These are phyloP conservation scores for Acromyrmex charruanus DNA, from an alignment of 1,140 invertebrate genomes.

Conservation along the genomic window DNA sequence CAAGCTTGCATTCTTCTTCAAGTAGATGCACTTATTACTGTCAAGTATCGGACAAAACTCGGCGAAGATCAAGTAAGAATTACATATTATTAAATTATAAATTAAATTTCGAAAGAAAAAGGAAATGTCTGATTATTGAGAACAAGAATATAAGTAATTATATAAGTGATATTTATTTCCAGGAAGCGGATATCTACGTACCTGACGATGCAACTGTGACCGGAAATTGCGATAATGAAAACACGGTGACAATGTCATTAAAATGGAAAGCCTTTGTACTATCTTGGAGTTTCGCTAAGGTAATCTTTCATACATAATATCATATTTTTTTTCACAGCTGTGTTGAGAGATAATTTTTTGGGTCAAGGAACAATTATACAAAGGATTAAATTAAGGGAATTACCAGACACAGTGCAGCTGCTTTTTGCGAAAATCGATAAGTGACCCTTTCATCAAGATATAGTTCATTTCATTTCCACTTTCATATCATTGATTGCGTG, in stretches of 20 bases:
- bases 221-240: conserved; percentile 90
- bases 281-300: conserved; percentile 91
- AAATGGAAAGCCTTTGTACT: conserved; percentile 91
- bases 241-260: conserved; percentile 89
- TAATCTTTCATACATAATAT: conserved; percentile 77
- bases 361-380: background rate
- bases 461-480: conserved; percentile 38
- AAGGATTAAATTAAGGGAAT: background rate
- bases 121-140: background rate
- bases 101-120: background rate
- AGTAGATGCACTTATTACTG: conserved; percentile 89
- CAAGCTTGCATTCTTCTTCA: conserved; percentile 90
- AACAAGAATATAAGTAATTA: background rate
- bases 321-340: background rate
- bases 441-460: conserved; percentile 30
- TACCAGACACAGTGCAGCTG: background rate
- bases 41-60: conserved; percentile 89
- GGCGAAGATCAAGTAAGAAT: conserved; percentile 87
- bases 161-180: conserved; percentile 58
- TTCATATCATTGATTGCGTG: conserved; percentile 40
- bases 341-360: background rate
- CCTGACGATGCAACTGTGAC: conserved; percentile 88
- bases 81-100: background rate
- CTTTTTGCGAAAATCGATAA: conserved; percentile 43
- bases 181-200: conserved; percentile 90